Percentiles rank a stretch among this genome's conserved stretches.
Evolutionary conservation across 2,113 vertebrate genomes (phyloP).

Genomic region (Papio anubis): DNA sequence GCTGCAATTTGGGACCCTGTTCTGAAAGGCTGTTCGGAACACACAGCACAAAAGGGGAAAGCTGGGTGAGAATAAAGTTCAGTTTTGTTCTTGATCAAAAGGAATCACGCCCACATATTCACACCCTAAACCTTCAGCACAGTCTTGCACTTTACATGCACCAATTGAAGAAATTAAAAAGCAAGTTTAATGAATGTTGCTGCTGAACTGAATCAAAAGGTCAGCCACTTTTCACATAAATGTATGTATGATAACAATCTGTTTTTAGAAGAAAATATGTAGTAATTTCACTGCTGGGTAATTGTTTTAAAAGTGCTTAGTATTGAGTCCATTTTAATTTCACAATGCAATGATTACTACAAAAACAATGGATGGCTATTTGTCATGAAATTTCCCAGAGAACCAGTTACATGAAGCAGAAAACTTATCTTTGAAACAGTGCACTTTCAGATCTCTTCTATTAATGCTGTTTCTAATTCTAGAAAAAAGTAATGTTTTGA

Average conservation of each 20-base stretch:
- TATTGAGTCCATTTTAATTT: constrained; percentile 70
- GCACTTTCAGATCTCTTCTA: neutral
- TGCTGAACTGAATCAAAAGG: constrained; percentile 55
- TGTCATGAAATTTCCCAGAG: constrained; percentile 64
- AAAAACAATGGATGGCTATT: constrained; percentile 63
- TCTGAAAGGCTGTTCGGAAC: constrained; percentile 76
- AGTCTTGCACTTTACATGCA: neutral
- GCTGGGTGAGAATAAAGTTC: constrained; percentile 55
- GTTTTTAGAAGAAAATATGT: constrained; percentile 55
- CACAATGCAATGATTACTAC: constrained; percentile 63
- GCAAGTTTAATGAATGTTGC: constrained; percentile 7
- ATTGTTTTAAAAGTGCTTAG: constrained; percentile 65
- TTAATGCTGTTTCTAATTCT: constrained; percentile 30
- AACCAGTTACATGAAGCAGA: constrained; percentile 45
- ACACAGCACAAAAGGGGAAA: constrained; percentile 68
- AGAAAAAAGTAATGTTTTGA: neutral
- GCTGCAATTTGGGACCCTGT: constrained; percentile 77
- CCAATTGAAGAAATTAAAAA: constrained; percentile 50
- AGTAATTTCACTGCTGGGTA: constrained; percentile 67
- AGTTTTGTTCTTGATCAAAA: constrained; percentile 52
- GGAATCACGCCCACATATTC: neutral
- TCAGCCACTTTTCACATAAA: constrained; percentile 49
- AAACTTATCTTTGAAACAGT: neutral
- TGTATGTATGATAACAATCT: neutral
- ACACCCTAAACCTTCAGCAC: neutral